Evolutionary conservation across 2,888 invertebrate genomes (phyloP).

Genomic region (Labia minor): DNA sequence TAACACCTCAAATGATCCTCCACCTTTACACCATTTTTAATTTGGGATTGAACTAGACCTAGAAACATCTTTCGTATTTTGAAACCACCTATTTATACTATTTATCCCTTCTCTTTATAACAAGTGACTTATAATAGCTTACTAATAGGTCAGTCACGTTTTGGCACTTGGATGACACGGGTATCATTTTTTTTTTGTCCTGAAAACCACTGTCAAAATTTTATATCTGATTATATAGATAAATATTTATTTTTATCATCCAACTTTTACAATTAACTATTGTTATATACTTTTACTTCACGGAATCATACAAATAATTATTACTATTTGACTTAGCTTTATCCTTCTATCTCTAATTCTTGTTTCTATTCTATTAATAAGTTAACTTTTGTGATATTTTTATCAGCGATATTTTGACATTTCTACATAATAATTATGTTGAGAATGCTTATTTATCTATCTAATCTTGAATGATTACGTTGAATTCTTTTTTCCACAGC

Average conservation of each 20-base stretch:
- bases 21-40: too few species aligned
- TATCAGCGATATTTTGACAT: constrained; percentile 1
- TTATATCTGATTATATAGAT: too few species aligned
- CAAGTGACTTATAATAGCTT: not conserved
- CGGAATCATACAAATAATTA: not conserved
- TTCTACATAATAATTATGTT: constrained; percentile 1
- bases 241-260: too few species aligned
- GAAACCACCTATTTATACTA: not conserved
- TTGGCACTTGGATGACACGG: not conserved
- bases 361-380: not conserved
- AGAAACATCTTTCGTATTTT: not conserved
- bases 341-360: not conserved
- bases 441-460: constrained; percentile 1
- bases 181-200: not conserved
- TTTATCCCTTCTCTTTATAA: not conserved
- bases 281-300: too few species aligned
- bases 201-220: not conserved
- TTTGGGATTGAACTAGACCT: constrained; percentile 7
- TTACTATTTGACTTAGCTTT: not conserved
- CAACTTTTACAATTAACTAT: too few species aligned
- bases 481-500: not conserved
- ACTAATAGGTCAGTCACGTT: constrained; percentile 7
- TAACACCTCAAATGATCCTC: too few species aligned
- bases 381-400: not conserved
- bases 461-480: not conserved